A percentile compares a stretch with the other conserved stretches of the same genome.
Conservation (phyloP, 2,113 vertebrate species). For the Sapayoa aenigma region DNA sequence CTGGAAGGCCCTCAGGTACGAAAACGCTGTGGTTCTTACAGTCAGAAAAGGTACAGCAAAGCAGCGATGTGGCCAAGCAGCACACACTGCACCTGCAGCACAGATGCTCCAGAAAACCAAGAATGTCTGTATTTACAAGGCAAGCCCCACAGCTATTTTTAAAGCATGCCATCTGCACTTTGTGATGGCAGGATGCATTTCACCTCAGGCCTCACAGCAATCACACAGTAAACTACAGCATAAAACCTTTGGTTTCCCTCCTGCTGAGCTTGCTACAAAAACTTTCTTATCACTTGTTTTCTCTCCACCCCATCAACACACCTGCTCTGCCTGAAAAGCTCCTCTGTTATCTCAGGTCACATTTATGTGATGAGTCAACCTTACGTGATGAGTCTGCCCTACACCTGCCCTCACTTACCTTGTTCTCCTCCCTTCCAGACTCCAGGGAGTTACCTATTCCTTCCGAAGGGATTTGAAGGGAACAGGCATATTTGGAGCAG, state of each 20-base stretch:
- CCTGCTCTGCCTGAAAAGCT: background rate
- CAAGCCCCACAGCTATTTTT: background rate
- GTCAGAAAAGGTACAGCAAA: background rate
- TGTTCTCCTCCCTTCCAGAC: background rate
- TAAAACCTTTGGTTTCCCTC: background rate
- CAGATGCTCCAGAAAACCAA: background rate
- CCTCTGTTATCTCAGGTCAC: background rate
- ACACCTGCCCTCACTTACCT: background rate
- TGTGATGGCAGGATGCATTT: background rate
- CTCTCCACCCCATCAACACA: background rate
- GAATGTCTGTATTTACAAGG: background rate
- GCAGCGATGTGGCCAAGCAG: background rate
- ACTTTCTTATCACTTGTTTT: background rate
- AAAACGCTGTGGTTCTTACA: background rate
- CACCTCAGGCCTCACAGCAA: background rate
- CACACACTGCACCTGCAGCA: background rate
- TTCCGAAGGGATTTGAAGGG: background rate
- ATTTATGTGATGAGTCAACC: no score
- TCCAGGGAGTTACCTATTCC: fast-evolving
- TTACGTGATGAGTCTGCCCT: background rate
- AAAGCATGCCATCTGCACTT: background rate
- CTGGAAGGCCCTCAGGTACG: background rate
- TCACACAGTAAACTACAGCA: background rate
- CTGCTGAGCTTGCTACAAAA: background rate
- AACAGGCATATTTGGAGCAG: background rate